These are phyloP conservation scores for Chaetura pelagica DNA, from an alignment of 2,113 vertebrate genomes.

Conservation along the genomic window DNA sequence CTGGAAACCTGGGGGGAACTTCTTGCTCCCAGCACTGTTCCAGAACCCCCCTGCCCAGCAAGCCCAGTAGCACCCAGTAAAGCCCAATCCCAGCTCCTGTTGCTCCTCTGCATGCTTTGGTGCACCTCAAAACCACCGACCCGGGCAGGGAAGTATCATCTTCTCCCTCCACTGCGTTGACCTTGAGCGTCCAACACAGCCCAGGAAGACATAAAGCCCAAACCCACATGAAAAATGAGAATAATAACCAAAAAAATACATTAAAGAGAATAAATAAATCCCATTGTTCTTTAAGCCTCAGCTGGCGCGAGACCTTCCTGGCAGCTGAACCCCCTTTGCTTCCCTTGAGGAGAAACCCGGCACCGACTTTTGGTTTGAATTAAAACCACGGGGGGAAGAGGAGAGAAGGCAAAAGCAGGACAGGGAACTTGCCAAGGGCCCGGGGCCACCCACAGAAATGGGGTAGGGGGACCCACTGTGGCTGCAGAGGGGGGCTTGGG, in stretches of 20 bases:
- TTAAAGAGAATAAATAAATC: background rate
- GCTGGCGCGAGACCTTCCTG: background rate
- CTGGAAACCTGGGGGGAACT: background rate
- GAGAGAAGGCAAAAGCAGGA: background rate
- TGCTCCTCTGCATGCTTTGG: rapidly evolving
- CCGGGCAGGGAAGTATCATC: background rate
- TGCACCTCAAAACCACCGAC: rapidly evolving
- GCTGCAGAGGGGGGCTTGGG: background rate
- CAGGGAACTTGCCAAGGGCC: background rate
- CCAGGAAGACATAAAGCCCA: background rate
- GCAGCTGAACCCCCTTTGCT: background rate
- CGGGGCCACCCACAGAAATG: background rate
- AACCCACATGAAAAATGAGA: background rate
- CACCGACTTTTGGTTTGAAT: conserved; percentile 6
- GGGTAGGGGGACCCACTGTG: rapidly evolving
- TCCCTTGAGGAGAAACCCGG: background rate
- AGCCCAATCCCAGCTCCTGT: rapidly evolving
- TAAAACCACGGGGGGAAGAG: background rate
- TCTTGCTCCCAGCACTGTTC: background rate
- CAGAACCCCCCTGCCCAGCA: background rate
- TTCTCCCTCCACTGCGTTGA: background rate
- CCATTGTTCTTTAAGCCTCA: background rate
- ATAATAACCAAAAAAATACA: no score
- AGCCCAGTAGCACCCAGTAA: background rate
- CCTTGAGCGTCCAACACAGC: background rate